Conservation (phyloP, 2,888 invertebrate species). For the Embidobia sp. region DNA sequence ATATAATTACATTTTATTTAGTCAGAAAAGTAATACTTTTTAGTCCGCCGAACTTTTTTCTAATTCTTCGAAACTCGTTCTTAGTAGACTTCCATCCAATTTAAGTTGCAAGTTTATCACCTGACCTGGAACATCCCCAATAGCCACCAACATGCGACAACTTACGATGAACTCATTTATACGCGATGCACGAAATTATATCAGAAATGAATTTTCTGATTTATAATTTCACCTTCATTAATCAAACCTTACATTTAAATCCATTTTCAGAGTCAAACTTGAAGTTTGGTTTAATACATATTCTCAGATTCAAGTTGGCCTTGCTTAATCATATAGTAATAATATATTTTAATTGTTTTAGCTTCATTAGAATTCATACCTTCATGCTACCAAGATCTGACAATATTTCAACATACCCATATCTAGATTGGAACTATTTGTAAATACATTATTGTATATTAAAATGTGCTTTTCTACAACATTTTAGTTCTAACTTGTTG, state of each 20-base stretch:
- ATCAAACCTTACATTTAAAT: conserved; percentile 31
- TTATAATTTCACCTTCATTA: conserved; percentile 39
- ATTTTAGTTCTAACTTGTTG: too few relatives aligned
- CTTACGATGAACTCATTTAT: background rate
- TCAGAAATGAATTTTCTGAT: background rate
- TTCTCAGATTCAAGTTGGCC: too few relatives aligned
- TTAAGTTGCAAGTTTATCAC: conserved; percentile 43
- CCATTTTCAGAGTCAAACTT: too few relatives aligned
- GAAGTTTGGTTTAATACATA: too few relatives aligned
- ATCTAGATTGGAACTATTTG: too few relatives aligned
- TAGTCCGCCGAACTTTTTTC: conserved; percentile 20
- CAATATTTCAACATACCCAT: too few relatives aligned
- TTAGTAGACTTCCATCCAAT: conserved; percentile 29
- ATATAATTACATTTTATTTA: conserved; percentile 18
- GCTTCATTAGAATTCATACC: too few relatives aligned
- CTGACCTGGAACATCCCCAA: conserved; percentile 35
- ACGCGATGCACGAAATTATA: background rate
- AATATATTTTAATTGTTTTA: too few relatives aligned
- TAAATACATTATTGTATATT: too few relatives aligned
- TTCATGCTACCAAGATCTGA: too few relatives aligned
- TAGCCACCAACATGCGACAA: background rate
- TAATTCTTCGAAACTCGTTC: conserved; percentile 12
- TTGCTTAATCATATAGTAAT: too few relatives aligned
- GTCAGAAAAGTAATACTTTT: conserved; percentile 1
- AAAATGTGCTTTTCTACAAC: too few relatives aligned